Evolutionary conservation across 1,140 invertebrate genomes (phyloP).

Genomic region (Dendroctonus valens): DNA sequence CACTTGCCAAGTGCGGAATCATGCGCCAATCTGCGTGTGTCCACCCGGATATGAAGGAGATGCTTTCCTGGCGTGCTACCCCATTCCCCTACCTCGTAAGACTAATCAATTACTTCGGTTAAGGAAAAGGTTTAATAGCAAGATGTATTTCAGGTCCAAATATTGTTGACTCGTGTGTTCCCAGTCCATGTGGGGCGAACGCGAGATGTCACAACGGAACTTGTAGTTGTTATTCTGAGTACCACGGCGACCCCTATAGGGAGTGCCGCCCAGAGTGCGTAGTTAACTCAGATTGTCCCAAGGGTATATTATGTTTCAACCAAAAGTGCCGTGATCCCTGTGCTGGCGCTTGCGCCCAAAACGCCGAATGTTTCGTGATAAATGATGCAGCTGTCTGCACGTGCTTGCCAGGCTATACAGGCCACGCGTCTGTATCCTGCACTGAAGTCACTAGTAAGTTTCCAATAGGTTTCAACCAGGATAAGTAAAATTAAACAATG

Average conservation of each 20-base stretch:
- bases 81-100: constrained; percentile 36
- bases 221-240: constrained; percentile 67
- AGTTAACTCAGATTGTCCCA: constrained; percentile 65
- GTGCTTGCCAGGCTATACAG: constrained; percentile 64
- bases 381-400: constrained; percentile 72
- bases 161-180: constrained; percentile 58
- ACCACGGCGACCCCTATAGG: constrained; percentile 64
- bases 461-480: neutral
- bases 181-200: constrained; percentile 61
- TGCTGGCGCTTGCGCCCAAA: constrained; percentile 68
- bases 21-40: constrained; percentile 64
- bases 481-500: neutral
- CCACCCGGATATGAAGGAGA: constrained; percentile 60
- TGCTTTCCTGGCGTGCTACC: constrained; percentile 60
- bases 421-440: constrained; percentile 69
- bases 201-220: constrained; percentile 57
- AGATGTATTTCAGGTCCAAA: constrained; percentile 26
- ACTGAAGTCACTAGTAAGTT: constrained; percentile 40
- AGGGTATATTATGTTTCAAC: constrained; percentile 64
- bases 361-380: constrained; percentile 67
- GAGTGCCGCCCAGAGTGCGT: constrained; percentile 71
- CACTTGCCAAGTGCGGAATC: constrained; percentile 61
- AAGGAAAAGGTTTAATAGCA: neutral
- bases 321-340: constrained; percentile 74
- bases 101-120: neutral